A percentile compares a stretch with the other conserved stretches of the same genome.
Evolutionary conservation across 2,113 vertebrate species (phyloP).

Genomic region (Dendropsophus ebraccatus): DNA sequence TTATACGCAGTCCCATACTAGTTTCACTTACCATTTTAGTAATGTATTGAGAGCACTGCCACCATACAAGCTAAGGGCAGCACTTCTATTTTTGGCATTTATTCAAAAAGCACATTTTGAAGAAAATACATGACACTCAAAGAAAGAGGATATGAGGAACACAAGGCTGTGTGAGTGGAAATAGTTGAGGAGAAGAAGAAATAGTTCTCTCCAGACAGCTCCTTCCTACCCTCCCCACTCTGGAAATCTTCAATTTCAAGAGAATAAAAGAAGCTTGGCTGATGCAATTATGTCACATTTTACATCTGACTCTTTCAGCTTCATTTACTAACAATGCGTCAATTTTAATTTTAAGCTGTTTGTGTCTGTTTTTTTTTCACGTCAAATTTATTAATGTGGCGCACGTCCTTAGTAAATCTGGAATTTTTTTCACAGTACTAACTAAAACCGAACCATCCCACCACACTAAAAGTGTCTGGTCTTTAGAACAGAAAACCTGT

Average conservation of each 20-base stretch:
- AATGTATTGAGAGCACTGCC: not conserved
- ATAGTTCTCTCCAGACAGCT: not conserved
- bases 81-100: not conserved
- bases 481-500: too few species aligned
- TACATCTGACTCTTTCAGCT: too few species aligned
- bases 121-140: conserved; percentile 28
- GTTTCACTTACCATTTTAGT: not conserved
- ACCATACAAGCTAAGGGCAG: not conserved
- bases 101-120: conserved; percentile 4
- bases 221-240: not conserved
- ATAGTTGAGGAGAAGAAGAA: conserved; percentile 39
- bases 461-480: too few species aligned
- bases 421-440: too few species aligned
- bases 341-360: too few species aligned
- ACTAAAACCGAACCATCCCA: too few species aligned
- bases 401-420: too few species aligned
- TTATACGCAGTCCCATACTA: not conserved
- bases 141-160: conserved; percentile 46
- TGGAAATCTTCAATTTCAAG: not conserved
- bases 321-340: too few species aligned
- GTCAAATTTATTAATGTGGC: too few species aligned
- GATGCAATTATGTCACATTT: conserved; percentile 45
- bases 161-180: conserved; percentile 34
- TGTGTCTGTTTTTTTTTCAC: too few species aligned
- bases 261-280: not conserved